Evolutionary conservation across 2,113 vertebrate genomes (phyloP), one percentile per base, ranked within the genome.

Genomic region (Neoarius graeffei): DNA sequence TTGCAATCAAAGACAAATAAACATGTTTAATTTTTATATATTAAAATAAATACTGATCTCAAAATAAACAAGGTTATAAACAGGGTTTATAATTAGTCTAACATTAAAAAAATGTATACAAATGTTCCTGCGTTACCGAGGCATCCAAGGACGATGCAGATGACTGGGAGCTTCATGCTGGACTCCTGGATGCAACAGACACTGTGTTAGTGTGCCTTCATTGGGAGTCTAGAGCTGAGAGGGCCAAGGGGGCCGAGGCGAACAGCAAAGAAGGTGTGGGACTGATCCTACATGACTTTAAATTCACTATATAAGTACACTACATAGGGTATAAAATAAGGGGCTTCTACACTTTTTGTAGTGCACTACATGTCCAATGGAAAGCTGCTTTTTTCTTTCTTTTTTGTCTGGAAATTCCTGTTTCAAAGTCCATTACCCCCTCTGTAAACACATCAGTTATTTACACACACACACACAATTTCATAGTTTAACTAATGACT

Each of bases 111-210:
- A 48, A 25, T 56, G 25, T 14, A 52, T 52, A 59, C 13, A 7
- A 3, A 30, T 76, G 74, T 4, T 13, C 25, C n/a, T 15, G 73
- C 74, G 66, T 95, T 95, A 96, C 95, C 94, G 6, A 96, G 85
- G 88, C 88, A 94, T 59, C 92, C 92, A n/a, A 96, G 86, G 69
- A 95, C 85, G 8, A 89, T 48, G 5, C 83, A 81, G 9, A 91
- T 35, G 82, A 93, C 77, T 30, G 94, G 85, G 90, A 86, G 14
- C 85, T 94, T 94, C 95, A 95, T 96, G 69, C 27, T 93, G 89
- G 89, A 85, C 83, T 54, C 83, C 35, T 6, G 81, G 54, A 91
- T 48, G 67, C 83, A 92, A 91, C 90, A 89, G 91, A 85, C 1
- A 0, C 83, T 35, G 23, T 62, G 7, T 5, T 59, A 27, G 64